Evolutionary conservation across 2,113 vertebrate species (phyloP).

Genomic region (Lophotis ruficrista): DNA sequence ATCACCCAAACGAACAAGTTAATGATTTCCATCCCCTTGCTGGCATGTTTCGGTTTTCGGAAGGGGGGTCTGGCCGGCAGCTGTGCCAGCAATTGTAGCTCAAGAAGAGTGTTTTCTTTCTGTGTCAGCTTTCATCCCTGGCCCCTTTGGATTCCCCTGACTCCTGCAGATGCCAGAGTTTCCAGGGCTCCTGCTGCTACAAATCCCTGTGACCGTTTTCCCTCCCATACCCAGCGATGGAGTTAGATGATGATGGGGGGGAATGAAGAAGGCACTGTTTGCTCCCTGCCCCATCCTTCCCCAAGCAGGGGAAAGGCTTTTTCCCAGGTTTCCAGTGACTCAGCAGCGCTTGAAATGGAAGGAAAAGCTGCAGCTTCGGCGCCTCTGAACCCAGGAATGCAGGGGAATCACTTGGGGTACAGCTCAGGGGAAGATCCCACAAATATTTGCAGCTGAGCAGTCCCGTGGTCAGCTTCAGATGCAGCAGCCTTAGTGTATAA

Average conservation of each 20-base stretch:
- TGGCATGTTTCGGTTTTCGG: background rate
- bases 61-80: slow-evolving; percentile 36
- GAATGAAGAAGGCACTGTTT: background rate
- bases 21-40: slow-evolving; percentile 37
- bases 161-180: background rate
- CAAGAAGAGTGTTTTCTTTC: background rate
- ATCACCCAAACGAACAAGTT: background rate
- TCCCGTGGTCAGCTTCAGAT: background rate
- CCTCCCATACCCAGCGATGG: fast-evolving
- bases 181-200: background rate
- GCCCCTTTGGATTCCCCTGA: background rate
- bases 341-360: background rate
- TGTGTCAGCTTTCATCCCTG: background rate
- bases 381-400: background rate
- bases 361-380: background rate
- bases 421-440: fast-evolving
- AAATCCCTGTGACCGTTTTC: background rate
- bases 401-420: background rate
- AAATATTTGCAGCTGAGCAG: background rate
- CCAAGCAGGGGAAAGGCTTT: background rate
- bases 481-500: background rate
- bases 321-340: background rate
- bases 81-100: slow-evolving; percentile 43
- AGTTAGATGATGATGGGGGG: background rate
- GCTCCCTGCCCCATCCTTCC: background rate